Evolutionary conservation across 2,888 invertebrate species (phyloP), one percentile per base, ranked within the genome.

Genomic region (Petrolisthes cinctipes): DNA sequence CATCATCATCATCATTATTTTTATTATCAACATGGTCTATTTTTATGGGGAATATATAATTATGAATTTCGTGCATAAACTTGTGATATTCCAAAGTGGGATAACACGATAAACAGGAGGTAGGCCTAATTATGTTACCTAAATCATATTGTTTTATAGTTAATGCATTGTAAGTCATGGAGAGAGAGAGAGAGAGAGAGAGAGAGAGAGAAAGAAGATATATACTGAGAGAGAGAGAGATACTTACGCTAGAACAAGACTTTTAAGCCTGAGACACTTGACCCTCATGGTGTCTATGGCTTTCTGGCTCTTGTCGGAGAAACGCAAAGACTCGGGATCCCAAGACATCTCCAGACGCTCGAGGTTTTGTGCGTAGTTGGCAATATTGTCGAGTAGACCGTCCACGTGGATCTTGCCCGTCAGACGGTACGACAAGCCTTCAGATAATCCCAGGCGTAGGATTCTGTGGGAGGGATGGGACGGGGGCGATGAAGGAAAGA

Each of bases 231-330:
- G 37, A 54, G 68, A 1, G 4, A 14, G 14, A 11, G 51, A 17
- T 17, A 88, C 92, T 93, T 93, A 97, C 97, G 97, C 98, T 76
- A 99, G 94, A 20, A 98, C 97, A 91, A 99, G 95, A 92, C 98
- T 98, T 91, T 96, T 96, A 82, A 99, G 94, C 92, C 98, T 97
- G 0, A 98, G 94, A 92, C 99, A 99, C 92, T 97, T 97, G 76
- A 99, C 97, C 79, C 99, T 95, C 90, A 99, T 94, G 81, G 98
- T 96, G 93, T 99, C 99, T 91, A 99, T 99, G 76, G 99, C 99
- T 93, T 99, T 99, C 93, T 99, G 99, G 92, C 99, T 99, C 93
- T 99, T 99, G 93, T 99, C 99, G 71, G 99, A 99, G 94, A 99
- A 99, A 84, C 99, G 95, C 68, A 99, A 94, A 92, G 99, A 99